These are phyloP conservation scores for Agrenia bidenticulata DNA, from an alignment of 2,888 invertebrate genomes.

Conservation along the genomic window DNA sequence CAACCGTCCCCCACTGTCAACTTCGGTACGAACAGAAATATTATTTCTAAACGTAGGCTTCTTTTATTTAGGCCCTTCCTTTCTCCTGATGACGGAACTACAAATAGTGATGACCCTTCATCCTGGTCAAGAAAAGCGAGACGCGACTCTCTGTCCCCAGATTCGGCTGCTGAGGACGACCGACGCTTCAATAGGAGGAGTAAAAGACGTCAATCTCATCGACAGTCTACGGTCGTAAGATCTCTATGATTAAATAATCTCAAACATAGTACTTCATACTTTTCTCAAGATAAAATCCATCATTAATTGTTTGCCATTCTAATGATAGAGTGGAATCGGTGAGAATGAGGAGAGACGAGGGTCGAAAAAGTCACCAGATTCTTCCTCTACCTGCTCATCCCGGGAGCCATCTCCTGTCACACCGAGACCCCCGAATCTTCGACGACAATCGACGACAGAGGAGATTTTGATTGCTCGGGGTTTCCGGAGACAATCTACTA, in stretches of 20 bases:
- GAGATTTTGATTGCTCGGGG: constrained; percentile 88
- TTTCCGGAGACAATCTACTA: constrained; percentile 84
- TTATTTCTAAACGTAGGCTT: no score
- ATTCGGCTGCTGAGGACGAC: constrained; percentile 67
- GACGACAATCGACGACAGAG: constrained; percentile 86
- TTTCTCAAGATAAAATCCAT: no score
- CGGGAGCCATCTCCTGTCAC: constrained; percentile 75
- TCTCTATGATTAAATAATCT: no score
- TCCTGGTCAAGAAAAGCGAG: constrained; percentile 42
- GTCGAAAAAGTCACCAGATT: constrained; percentile 59
- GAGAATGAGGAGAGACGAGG: constrained; percentile 46
- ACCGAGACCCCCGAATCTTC: constrained; percentile 65
- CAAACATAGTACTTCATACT: no score
- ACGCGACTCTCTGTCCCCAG: constrained; percentile 80
- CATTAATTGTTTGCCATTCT: no score
- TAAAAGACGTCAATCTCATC: constrained; percentile 45
- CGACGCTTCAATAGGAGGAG: constrained; percentile 58
- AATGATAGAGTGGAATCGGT: no score
- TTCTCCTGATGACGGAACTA: constrained; percentile 68
- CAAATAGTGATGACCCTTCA: constrained; percentile 41
- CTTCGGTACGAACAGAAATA: neutral
- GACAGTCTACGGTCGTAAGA: constrained; percentile 49
- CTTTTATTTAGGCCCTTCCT: constrained; percentile 72
- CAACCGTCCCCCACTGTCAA: neutral
- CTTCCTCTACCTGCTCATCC: constrained; percentile 71